These are phyloP conservation scores for Crotalus helleri DNA, from an alignment of 2,113 vertebrate genomes.

Conservation along the genomic window DNA sequence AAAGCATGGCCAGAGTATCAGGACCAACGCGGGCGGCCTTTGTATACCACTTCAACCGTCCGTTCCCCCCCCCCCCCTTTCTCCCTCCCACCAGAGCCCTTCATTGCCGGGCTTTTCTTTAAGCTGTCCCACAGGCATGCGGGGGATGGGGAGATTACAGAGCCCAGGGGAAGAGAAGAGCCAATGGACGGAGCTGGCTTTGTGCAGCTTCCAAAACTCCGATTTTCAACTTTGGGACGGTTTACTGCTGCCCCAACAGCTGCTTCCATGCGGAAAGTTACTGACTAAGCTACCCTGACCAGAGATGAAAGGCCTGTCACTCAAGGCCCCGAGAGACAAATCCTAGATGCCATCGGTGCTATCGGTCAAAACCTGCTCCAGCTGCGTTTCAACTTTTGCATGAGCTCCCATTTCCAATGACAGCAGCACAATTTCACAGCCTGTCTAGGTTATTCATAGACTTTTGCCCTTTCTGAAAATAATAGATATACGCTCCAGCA, in stretches of 20 bases:
- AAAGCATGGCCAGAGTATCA: constrained; percentile 39
- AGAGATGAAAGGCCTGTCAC: fast-evolving
- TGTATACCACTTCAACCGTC: constrained; percentile 24
- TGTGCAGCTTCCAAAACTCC: fast-evolving
- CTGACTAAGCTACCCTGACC: fast-evolving
- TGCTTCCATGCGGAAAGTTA: neutral
- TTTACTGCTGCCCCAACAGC: neutral
- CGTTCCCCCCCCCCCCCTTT: neutral
- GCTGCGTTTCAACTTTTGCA: neutral
- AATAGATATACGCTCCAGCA: neutral
- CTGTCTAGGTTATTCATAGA: neutral
- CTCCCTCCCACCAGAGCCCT: neutral
- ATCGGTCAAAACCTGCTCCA: neutral
- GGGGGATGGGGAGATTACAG: neutral
- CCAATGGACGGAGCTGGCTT: neutral
- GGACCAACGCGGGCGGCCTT: constrained; percentile 35
- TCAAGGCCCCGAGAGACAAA: neutral
- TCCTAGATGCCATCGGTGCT: neutral
- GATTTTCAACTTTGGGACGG: neutral
- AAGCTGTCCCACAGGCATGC: neutral
- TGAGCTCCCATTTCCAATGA: neutral
- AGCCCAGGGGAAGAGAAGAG: neutral
- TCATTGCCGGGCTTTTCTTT: constrained; percentile 10
- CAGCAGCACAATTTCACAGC: neutral
- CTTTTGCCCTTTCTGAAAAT: neutral